Percentiles rank a stretch among this genome's conserved stretches.
Conservation (phyloP, 2,888 invertebrate genomes). For the Pollenia angustigena region DNA sequence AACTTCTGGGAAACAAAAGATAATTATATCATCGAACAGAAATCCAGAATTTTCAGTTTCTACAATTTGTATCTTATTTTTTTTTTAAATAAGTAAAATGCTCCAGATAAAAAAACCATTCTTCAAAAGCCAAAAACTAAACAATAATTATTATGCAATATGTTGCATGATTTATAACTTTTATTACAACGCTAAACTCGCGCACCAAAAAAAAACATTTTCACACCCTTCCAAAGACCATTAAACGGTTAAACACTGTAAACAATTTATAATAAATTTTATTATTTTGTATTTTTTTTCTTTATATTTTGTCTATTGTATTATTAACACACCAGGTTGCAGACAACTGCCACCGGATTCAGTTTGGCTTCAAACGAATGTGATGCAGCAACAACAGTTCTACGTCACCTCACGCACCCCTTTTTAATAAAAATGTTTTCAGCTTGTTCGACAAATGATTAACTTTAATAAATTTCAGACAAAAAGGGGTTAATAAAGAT, state of each 20-base stretch:
- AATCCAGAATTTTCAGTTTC: too few relatives aligned
- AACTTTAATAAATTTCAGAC: slow-evolving; percentile 71
- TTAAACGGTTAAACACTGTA: slow-evolving; percentile 70
- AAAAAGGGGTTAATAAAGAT: slow-evolving; percentile 69
- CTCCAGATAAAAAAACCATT: slow-evolving; percentile 1
- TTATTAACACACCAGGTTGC: slow-evolving; percentile 69
- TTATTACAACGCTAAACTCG: slow-evolving; percentile 53
- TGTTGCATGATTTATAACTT: slow-evolving; percentile 73
- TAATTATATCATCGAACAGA: too few relatives aligned
- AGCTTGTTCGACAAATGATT: slow-evolving; percentile 69
- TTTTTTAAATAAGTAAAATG: not conserved
- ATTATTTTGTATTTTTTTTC: slow-evolving; percentile 41
- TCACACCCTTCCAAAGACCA: slow-evolving; percentile 65
- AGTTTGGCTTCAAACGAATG: not conserved
- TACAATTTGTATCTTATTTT: too few relatives aligned
- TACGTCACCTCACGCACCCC: slow-evolving; percentile 61
- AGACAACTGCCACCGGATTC: slow-evolving; percentile 68
- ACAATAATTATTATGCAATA: slow-evolving; percentile 72
- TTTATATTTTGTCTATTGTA: slow-evolving; percentile 41
- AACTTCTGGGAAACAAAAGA: too few relatives aligned
- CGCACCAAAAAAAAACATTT: slow-evolving; percentile 32
- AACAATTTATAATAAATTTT: slow-evolving; percentile 72
- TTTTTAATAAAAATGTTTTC: slow-evolving; percentile 25
- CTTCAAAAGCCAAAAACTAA: slow-evolving; percentile 66
- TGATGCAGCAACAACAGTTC: slow-evolving; percentile 36